Evolutionary conservation across 35 echinoderm and acorn worm genomes (phyloP).

Genomic region (Lytechinus pictus): DNA sequence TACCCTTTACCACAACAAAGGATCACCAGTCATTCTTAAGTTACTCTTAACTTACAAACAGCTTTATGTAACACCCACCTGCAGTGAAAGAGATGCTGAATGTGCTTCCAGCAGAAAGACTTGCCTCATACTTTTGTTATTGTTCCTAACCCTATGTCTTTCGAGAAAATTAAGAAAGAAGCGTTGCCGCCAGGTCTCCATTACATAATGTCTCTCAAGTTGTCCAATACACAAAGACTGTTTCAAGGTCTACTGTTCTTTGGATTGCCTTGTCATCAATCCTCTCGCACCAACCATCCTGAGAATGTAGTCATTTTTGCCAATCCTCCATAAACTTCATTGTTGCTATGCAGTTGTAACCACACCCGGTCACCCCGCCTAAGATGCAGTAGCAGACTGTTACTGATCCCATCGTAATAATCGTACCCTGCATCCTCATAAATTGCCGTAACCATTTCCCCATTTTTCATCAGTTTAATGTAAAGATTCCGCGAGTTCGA

Average conservation of each 20-base stretch:
- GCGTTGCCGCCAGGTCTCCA: too few species aligned
- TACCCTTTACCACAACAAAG: too few species aligned
- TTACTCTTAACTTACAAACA: too few species aligned
- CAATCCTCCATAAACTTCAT: constrained; percentile 81
- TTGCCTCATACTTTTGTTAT: too few species aligned
- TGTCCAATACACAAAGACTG: background rate
- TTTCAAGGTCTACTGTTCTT: background rate
- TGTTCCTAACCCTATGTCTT: too few species aligned
- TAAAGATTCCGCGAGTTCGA: constrained; percentile 80
- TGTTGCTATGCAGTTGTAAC: constrained; percentile 82
- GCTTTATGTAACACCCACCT: too few species aligned
- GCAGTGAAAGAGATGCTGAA: too few species aligned
- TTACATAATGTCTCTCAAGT: background rate
- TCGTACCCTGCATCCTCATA: constrained; percentile 91
- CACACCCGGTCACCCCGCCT: constrained; percentile 77
- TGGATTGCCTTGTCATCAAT: constrained; percentile 17
- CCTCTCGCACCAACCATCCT: constrained; percentile 82
- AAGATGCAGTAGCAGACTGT: constrained; percentile 81
- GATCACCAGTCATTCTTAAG: too few species aligned
- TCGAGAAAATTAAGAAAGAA: too few species aligned
- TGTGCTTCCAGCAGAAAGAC: too few species aligned
- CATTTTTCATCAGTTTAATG: constrained; percentile 88
- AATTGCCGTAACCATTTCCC: constrained; percentile 63
- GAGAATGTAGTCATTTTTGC: constrained; percentile 92
- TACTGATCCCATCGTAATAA: constrained; percentile 83